These are phyloP conservation scores for Gorilla gorilla DNA, from an alignment of 2,113 vertebrate species.

Conservation along the genomic window DNA sequence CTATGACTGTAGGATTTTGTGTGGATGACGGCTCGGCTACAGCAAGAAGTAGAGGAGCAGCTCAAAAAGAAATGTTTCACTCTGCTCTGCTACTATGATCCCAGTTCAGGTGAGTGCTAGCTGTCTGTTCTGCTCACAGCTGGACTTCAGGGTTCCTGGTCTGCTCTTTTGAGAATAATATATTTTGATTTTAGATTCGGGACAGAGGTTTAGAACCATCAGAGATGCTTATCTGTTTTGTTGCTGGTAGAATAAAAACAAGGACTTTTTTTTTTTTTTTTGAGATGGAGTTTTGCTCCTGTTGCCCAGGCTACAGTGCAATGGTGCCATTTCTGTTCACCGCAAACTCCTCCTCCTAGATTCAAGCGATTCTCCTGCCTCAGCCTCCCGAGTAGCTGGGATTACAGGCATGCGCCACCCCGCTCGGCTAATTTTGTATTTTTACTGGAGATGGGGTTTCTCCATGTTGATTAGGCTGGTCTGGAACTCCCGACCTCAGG, in stretches of 20 bases:
- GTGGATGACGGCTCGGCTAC: conserved; percentile 85
- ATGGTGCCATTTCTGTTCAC: too few species aligned
- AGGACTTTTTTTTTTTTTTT: neutral
- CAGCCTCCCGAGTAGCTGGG: too few species aligned
- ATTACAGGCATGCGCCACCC: too few species aligned
- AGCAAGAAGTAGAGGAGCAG: conserved; percentile 85
- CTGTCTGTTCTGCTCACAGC: neutral
- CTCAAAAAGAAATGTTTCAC: conserved; percentile 88
- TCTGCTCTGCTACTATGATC: conserved; percentile 88
- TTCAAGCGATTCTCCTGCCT: too few species aligned
- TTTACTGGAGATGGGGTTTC: too few species aligned
- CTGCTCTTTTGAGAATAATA: neutral
- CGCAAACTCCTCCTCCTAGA: too few species aligned
- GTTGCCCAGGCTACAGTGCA: too few species aligned
- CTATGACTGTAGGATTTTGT: conserved; percentile 82
- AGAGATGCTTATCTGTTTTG: neutral
- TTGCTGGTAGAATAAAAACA: conserved; percentile 5
- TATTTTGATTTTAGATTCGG: conserved; percentile 32
- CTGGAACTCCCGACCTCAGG: too few species aligned
- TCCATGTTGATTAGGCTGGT: too few species aligned
- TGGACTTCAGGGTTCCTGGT: neutral
- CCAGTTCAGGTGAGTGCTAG: conserved; percentile 84
- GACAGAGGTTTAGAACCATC: neutral
- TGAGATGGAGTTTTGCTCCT: too few species aligned
- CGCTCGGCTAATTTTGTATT: too few species aligned